phyloP scores from a whole-genome alignment of 2,797 vertebrate genomes.

The Arnoldichthys spilopterus region DNA sequence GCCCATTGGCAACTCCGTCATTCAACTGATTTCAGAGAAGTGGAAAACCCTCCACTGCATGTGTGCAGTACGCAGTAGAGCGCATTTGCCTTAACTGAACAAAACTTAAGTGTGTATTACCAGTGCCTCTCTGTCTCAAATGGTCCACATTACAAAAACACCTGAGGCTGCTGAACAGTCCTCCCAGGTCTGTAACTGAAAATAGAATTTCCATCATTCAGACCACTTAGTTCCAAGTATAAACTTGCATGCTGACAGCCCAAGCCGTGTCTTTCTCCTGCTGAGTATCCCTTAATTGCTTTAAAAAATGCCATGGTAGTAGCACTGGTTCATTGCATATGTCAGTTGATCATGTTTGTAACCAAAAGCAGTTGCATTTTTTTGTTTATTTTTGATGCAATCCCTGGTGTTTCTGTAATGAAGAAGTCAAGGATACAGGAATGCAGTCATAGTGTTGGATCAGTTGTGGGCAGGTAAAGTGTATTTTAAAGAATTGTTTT shows the following conservation, averaged over 20 bases:
- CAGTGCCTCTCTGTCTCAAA: conserved; percentile 51
- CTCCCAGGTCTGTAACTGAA: not conserved
- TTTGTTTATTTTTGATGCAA: conserved; percentile 58
- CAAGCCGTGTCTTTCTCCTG: conserved; percentile 43
- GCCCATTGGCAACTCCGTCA: not conserved
- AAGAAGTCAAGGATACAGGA: conserved; percentile 2
- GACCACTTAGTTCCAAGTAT: conserved; percentile 6
- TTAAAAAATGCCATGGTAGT: conserved; percentile 27
- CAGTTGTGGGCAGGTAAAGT: conserved; percentile 52
- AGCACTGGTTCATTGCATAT: conserved; percentile 59
- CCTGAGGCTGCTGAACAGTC: not conserved
- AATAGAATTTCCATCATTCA: not conserved
- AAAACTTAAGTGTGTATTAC: conserved; percentile 33
- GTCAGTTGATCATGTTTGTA: conserved; percentile 78
- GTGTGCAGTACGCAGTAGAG: conserved; percentile 18
- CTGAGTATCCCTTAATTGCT: conserved; percentile 19
- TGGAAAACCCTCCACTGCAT: conserved; percentile 14
- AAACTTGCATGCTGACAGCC: conserved; percentile 30
- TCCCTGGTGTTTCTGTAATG: conserved; percentile 62
- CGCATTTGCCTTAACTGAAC: conserved; percentile 56
- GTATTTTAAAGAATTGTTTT: conserved; percentile 30
- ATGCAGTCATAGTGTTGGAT: conserved; percentile 50
- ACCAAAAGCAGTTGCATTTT: conserved; percentile 72
- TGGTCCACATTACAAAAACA: not conserved
- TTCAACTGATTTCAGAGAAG: not conserved